These are phyloP conservation scores for Nomada ruficornis DNA, from an alignment of 2,888 invertebrate genomes.

Conservation along the genomic window DNA sequence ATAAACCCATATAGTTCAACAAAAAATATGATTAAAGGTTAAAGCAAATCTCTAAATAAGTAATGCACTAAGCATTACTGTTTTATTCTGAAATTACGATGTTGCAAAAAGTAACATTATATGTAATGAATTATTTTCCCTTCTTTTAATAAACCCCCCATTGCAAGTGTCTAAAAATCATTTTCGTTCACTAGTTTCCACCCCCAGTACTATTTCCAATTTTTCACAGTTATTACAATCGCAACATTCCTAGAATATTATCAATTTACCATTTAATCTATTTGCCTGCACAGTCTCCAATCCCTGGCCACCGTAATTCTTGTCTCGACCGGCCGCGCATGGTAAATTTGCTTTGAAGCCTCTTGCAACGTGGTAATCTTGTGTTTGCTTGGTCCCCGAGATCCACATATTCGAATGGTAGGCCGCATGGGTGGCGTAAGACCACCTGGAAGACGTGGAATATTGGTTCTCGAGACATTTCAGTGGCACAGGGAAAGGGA, in stretches of 20 bases:
- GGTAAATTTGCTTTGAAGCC: conserved; percentile 22
- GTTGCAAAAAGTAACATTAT: too few relatives aligned
- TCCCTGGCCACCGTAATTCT: conserved; percentile 21
- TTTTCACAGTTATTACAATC: too few relatives aligned
- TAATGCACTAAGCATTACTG: too few relatives aligned
- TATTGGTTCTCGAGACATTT: conserved; percentile 1
- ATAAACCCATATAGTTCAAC: too few relatives aligned
- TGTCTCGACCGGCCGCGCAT: neutral
- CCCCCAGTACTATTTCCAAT: too few relatives aligned
- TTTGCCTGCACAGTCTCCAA: neutral
- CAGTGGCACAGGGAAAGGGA: conserved; percentile 8
- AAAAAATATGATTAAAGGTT: too few relatives aligned
- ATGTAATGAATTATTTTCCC: neutral
- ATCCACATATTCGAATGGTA: conserved; percentile 1
- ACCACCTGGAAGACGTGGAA: conserved; percentile 20
- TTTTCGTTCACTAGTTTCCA: neutral
- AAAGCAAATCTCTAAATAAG: too few relatives aligned
- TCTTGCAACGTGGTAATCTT: conserved; percentile 1
- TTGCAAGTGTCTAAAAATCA: neutral
- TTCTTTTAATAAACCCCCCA: neutral
- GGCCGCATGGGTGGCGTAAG: neutral
- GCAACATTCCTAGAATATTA: too few relatives aligned
- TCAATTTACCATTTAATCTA: neutral
- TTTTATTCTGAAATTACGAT: too few relatives aligned
- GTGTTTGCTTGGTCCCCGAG: conserved; percentile 32